Evolutionary conservation across 2,888 invertebrate species (phyloP).

Genomic region (Chloroclystis v-ata): DNA sequence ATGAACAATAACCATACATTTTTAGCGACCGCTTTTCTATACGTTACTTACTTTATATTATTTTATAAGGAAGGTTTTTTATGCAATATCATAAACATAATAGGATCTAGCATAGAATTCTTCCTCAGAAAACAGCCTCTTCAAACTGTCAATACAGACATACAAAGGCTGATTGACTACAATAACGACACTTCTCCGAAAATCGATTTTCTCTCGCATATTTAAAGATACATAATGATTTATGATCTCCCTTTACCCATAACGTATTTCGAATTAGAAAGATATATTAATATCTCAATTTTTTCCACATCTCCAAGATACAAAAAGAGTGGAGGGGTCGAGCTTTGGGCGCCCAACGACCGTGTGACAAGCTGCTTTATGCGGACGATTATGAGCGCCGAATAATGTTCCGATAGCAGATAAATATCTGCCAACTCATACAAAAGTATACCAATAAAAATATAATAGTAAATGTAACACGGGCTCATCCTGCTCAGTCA

Average conservation of each 20-base stretch:
- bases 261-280: constrained; percentile 78
- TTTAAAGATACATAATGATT: constrained; percentile 70
- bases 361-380: constrained; percentile 79
- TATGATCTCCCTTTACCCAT: constrained; percentile 73
- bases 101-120: no score
- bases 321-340: constrained; percentile 73
- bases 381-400: constrained; percentile 75
- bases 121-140: constrained; percentile 19
- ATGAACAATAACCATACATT: no score
- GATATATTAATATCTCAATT: constrained; percentile 78
- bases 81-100: no score
- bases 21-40: no score
- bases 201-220: constrained; percentile 60
- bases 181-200: constrained; percentile 57
- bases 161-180: constrained; percentile 56
- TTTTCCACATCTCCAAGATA: constrained; percentile 74
- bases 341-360: constrained; percentile 74
- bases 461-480: constrained; percentile 76
- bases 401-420: constrained; percentile 77
- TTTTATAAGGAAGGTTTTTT: no score
- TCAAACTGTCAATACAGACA: constrained; percentile 50
- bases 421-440: constrained; percentile 79
- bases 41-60: no score
- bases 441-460: constrained; percentile 77
- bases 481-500: constrained; percentile 73